Conservation (phyloP, 2,113 vertebrate species). For the Nibea coibor region DNA sequence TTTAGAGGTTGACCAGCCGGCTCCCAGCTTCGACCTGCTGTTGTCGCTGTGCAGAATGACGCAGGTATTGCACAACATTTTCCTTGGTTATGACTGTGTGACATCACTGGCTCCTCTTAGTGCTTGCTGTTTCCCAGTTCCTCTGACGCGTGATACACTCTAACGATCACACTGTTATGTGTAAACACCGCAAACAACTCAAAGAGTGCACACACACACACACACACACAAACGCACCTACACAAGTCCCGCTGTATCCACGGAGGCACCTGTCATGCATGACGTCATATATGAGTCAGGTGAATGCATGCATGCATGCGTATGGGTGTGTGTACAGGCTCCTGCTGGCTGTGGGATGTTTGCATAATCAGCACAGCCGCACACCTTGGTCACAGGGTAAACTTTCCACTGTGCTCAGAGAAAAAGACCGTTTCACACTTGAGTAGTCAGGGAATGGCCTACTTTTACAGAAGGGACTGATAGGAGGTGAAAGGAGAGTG, state of each 20-base stretch:
- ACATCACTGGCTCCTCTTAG: conserved; percentile 71
- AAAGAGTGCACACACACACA: conserved; percentile 8
- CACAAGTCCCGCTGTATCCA: conserved; percentile 49
- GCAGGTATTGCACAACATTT: conserved; percentile 74
- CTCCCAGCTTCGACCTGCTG: conserved; percentile 57
- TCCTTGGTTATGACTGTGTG: conserved; percentile 73
- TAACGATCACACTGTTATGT: conserved; percentile 71
- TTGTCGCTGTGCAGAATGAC: conserved; percentile 66
- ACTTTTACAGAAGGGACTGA: conserved; percentile 32
- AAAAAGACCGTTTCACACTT: conserved; percentile 54
- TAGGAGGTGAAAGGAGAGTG: conserved; percentile 2
- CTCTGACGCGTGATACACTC: conserved; percentile 55
- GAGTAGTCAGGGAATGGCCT: conserved; percentile 58
- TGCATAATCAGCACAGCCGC: conserved; percentile 74
- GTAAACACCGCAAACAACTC: conserved; percentile 74
- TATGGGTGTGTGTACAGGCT: conserved; percentile 31
- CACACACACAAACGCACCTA: neutral
- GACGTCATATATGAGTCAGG: conserved; percentile 66
- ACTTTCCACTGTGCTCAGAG: conserved; percentile 76
- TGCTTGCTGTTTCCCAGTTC: conserved; percentile 46
- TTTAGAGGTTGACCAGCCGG: conserved; percentile 59
- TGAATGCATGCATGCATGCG: conserved; percentile 55
- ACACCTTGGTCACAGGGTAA: conserved; percentile 74
- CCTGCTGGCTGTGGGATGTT: conserved; percentile 69
- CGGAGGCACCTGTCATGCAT: conserved; percentile 62